These are phyloP conservation scores for Rhingia rostrata DNA, from an alignment of 2,888 invertebrate genomes.

Conservation along the genomic window DNA sequence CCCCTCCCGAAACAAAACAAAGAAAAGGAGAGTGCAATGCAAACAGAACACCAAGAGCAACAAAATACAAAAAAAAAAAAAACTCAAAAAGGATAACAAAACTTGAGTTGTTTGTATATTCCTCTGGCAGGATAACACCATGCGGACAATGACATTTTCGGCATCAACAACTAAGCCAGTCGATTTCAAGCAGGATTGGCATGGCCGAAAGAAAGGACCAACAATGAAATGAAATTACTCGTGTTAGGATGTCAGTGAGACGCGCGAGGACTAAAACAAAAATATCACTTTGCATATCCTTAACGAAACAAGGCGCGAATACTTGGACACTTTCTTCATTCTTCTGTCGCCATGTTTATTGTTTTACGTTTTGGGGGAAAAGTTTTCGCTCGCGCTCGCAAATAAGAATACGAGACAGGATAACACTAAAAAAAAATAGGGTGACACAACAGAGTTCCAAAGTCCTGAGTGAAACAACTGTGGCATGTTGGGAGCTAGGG, in stretches of 20 bases:
- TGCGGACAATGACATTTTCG: conserved; percentile 71
- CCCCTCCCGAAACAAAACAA: not conserved
- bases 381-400: conserved; percentile 46
- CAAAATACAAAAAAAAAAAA: conserved; percentile 5
- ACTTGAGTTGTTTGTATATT: conserved; percentile 63
- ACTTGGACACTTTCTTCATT: conserved; percentile 10
- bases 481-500: conserved; percentile 57
- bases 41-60: conserved; percentile 48
- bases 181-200: conserved; percentile 31
- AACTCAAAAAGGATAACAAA: conserved; percentile 47
- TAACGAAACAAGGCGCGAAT: conserved; percentile 22
- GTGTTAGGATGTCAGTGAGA: conserved; percentile 65
- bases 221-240: conserved; percentile 68
- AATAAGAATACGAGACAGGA: conserved; percentile 19
- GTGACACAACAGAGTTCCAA: conserved; percentile 47
- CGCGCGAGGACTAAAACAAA: conserved; percentile 44
- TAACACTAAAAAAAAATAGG: conserved; percentile 30
- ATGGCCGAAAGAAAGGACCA: not conserved
- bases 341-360: conserved; percentile 18
- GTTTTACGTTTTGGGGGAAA: conserved; percentile 46
- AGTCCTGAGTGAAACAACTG: conserved; percentile 62
- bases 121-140: conserved; percentile 66
- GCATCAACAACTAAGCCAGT: conserved; percentile 63
- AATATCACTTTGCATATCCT: conserved; percentile 71
- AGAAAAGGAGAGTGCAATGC: conserved; percentile 30